Evolutionary conservation across 2,888 invertebrate genomes (phyloP).

Genomic region (Zootermopsis nevadensis): DNA sequence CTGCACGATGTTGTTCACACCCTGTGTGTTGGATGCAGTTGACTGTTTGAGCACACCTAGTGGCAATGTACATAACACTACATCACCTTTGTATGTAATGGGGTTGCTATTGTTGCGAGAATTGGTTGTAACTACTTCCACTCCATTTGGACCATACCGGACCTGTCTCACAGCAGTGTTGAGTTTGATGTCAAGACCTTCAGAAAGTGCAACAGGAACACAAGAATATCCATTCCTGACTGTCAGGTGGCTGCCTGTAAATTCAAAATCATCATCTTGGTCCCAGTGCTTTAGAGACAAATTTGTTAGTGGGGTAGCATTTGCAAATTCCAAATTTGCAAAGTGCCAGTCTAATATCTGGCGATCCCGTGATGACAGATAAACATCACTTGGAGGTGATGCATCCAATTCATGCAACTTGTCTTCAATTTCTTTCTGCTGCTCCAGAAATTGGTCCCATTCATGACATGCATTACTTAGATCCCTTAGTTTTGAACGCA

Average conservation of each 20-base stretch:
- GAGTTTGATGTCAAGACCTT: constrained; percentile 93
- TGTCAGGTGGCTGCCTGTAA: constrained; percentile 96
- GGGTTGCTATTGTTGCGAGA: constrained; percentile 75
- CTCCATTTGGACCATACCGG: constrained; percentile 80
- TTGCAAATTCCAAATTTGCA: constrained; percentile 99
- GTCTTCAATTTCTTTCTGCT: constrained; percentile 85
- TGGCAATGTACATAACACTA: constrained; percentile 97
- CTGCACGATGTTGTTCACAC: constrained; percentile 78
- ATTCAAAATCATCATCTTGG: constrained; percentile 98
- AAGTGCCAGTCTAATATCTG: constrained; percentile 99
- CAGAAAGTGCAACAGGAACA: constrained; percentile 94
- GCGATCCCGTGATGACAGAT: constrained; percentile 91
- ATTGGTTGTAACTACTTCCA: constrained; percentile 83
- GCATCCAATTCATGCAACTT: constrained; percentile 87
- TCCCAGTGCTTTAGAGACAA: constrained; percentile 98
- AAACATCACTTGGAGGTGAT: constrained; percentile 94
- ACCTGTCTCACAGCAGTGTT: constrained; percentile 93
- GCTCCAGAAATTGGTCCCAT: constrained; percentile 81
- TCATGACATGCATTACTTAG: constrained; percentile 74
- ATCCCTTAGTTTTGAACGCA: constrained; percentile 73
- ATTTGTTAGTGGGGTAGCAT: constrained; percentile 93
- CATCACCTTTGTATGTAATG: constrained; percentile 79
- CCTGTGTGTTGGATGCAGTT: constrained; percentile 71
- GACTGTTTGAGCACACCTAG: constrained; percentile 92
- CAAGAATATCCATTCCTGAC: constrained; percentile 97